phyloP scores from a whole-genome alignment of 2,888 invertebrate species.

The Colostygia pectinataria region DNA sequence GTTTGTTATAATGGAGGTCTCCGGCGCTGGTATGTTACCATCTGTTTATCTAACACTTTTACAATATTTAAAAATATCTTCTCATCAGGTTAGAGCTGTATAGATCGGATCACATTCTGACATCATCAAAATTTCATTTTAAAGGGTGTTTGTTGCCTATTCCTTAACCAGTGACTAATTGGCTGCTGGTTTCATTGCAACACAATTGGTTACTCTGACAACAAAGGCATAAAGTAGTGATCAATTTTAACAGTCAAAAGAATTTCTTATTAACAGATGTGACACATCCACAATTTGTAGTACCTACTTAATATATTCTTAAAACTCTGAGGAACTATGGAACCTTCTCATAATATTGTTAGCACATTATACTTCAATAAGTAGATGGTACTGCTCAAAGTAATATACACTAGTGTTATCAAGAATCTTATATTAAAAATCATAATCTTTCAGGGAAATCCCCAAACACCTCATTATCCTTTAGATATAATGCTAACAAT shows the following conservation, averaged over 20 bases:
- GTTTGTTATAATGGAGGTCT: constrained; percentile 62
- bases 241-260: background rate
- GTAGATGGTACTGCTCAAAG: too few species aligned
- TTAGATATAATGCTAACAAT: constrained; percentile 90
- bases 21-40: constrained; percentile 62
- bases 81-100: too few species aligned
- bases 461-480: constrained; percentile 79
- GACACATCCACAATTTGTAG: background rate
- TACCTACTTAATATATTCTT: background rate
- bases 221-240: constrained; percentile 46
- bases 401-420: too few species aligned
- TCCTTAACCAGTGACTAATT: constrained; percentile 1
- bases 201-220: constrained; percentile 53
- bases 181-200: background rate
- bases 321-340: background rate
- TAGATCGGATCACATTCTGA: too few species aligned
- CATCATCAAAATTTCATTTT: background rate
- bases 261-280: constrained; percentile 33
- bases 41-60: constrained; percentile 13
- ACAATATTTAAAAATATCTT: constrained; percentile 20
- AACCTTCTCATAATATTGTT: too few species aligned
- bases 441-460: constrained; percentile 68
- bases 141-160: too few species aligned
- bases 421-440: too few species aligned
- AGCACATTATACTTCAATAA: too few species aligned